These are phyloP conservation scores for Scolopax mira DNA, from an alignment of 2,113 vertebrate species.

Conservation along the genomic window DNA sequence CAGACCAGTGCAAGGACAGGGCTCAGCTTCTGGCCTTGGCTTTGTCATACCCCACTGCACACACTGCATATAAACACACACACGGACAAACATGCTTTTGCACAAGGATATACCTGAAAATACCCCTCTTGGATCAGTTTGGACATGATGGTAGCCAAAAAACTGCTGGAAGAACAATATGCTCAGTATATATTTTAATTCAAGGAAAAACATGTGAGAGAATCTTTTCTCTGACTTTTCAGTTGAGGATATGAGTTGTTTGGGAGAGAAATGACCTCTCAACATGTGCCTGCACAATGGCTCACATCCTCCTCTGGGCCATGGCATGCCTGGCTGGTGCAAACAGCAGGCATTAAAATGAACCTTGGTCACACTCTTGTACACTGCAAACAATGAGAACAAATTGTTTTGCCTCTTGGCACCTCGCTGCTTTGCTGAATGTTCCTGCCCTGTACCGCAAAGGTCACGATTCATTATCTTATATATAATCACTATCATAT, in stretches of 20 bases:
- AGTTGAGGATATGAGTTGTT: background rate
- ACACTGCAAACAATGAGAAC: background rate
- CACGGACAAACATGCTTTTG: background rate
- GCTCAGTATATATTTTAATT: background rate
- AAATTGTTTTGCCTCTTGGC: background rate
- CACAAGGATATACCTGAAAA: background rate
- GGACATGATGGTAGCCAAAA: background rate
- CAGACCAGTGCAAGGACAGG: background rate
- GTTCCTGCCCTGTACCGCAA: background rate
- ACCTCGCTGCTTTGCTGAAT: background rate
- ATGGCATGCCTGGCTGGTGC: background rate
- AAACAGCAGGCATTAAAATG: background rate
- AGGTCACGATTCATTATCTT: background rate
- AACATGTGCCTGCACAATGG: background rate
- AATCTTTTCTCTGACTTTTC: background rate
- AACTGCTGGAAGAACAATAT: background rate
- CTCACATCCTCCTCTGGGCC: background rate
- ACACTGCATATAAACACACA: background rate
- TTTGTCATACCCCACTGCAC: rapidly evolving
- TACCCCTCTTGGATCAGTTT: background rate
- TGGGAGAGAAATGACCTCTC: background rate
- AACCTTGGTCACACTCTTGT: background rate
- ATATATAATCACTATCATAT: too few relatives aligned
- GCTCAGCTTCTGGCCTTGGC: background rate
- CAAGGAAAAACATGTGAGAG: background rate